These are phyloP conservation scores for Caenorhabditis wallacei DNA, from an alignment of 2,888 invertebrate species.

Conservation along the genomic window DNA sequence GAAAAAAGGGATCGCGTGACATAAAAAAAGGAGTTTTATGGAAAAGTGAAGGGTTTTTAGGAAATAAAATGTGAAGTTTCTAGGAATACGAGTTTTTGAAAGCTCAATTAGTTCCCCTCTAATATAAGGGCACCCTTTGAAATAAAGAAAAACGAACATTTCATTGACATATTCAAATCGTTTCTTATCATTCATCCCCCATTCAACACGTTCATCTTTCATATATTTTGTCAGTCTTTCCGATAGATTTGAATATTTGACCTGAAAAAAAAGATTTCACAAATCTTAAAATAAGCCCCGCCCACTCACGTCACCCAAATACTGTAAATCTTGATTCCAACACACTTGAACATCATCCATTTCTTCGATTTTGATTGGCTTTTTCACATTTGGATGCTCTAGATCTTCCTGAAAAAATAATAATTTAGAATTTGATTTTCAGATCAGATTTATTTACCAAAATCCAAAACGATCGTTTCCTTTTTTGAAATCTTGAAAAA, in stretches of 20 bases:
- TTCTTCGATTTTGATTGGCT: conserved; percentile 30
- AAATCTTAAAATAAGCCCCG: too few relatives aligned
- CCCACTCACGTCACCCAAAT: conserved; percentile 41
- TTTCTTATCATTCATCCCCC: conserved; percentile 25
- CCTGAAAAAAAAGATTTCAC: conserved; percentile 16
- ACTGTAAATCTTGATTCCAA: conserved; percentile 57
- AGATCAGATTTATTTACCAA: conserved; percentile 2
- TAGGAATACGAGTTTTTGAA: not conserved
- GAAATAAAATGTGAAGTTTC: not conserved
- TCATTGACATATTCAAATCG: conserved; percentile 53
- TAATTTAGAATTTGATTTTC: not conserved
- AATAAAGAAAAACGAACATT: conserved; percentile 40
- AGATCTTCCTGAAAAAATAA: conserved; percentile 31
- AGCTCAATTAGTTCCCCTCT: not conserved
- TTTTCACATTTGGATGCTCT: conserved; percentile 18
- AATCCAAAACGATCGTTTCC: conserved; percentile 39
- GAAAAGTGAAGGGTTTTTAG: not conserved
- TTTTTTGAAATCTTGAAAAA: conserved; percentile 20
- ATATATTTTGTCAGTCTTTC: conserved; percentile 32
- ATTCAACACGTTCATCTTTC: conserved; percentile 12
- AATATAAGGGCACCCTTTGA: too few relatives aligned
- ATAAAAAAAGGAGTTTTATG: not conserved
- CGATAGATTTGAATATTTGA: conserved; percentile 19
- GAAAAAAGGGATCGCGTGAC: not conserved
- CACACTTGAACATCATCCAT: conserved; percentile 28